Evolutionary conservation across 23 tunicate genomes (phyloP), one percentile per base, ranked within the genome.

Genomic region (Trididemnum clinides): DNA sequence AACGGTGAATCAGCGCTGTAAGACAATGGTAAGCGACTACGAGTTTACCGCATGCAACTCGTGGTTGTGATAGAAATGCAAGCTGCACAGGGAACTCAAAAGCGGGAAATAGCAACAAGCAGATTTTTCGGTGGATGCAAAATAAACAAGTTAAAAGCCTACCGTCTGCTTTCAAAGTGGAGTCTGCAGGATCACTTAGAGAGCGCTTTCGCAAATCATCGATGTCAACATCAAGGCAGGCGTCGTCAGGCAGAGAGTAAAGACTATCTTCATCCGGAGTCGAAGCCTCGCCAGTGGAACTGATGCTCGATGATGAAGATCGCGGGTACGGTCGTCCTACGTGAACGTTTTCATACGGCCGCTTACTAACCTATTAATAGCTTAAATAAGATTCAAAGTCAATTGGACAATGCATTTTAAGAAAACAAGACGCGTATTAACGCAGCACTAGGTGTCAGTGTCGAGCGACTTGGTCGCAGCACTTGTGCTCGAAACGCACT

Each of bases 161-260:
- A 78, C 83, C 66, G 18, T 64, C 84, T 28, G 83, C 72, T 29
- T 39, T 49, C 20, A 32, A 4, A 0, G 50, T 66, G 1, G 90
- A 78, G 22, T 72, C 71, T 1, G 88, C 63, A 33, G 91, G 91
- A 0, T 58, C 91, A 80, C 91, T 87, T 4, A 50, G 35, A 0
- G 91, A 49, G 4, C 91, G 71, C 33, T 79, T 69, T 19, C 72
- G 34, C 6, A 23, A 81, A 26, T 39, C 78, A 3, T 39, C 64
- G 7, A 72, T 29, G 12, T n/a, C 28, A 1, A 80, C 44, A 10
- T 81, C 72, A 19, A 1, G n/a, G 20, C 63, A 50, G 29, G 64
- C 44, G 37, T 92, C 97, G 18, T 83, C 85, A 23, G 97, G 97
- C 6, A 92, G 86, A 0, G 90, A 92, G 88, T 92, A 92, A 0